These are phyloP conservation scores for Globicephala melas DNA, from an alignment of 2,113 vertebrate species.

Conservation along the genomic window DNA sequence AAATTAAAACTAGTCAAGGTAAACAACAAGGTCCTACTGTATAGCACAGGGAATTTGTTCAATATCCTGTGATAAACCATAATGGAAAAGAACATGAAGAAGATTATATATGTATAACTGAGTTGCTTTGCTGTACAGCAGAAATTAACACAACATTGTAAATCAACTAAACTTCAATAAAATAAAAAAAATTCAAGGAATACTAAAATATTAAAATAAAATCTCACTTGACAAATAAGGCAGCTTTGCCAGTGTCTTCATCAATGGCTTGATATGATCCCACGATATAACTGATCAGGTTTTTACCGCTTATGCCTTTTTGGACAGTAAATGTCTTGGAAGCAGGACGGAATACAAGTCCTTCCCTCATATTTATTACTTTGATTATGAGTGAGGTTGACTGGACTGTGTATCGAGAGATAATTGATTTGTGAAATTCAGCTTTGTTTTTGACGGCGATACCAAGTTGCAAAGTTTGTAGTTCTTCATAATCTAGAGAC, in stretches of 20 bases:
- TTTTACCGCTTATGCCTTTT: constrained; percentile 72
- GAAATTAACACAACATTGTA: background rate
- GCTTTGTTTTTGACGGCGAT: constrained; percentile 90
- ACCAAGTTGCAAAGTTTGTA: constrained; percentile 80
- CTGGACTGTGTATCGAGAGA: constrained; percentile 56
- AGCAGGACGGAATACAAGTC: constrained; percentile 83
- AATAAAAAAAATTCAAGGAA: background rate
- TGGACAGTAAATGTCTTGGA: constrained; percentile 77
- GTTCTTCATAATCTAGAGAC: constrained; percentile 91
- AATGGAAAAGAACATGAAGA: background rate
- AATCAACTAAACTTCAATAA: background rate
- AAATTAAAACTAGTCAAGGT: background rate
- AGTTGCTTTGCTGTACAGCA: background rate
- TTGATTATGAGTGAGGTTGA: constrained; percentile 80
- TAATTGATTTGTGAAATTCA: constrained; percentile 84
- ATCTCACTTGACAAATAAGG: constrained; percentile 87
- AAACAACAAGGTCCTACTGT: background rate
- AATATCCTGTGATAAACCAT: background rate
- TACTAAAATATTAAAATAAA: background rate
- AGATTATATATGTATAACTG: background rate
- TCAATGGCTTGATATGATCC: constrained; percentile 84
- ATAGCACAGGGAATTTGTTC: background rate
- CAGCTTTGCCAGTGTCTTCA: constrained; percentile 86
- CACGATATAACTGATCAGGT: constrained; percentile 76
- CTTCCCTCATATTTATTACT: constrained; percentile 87